Percentiles rank a stretch among this genome's conserved stretches.
Evolutionary conservation across 2,797 vertebrate species (phyloP).

Genomic region (Schizothorax lantsangensis): DNA sequence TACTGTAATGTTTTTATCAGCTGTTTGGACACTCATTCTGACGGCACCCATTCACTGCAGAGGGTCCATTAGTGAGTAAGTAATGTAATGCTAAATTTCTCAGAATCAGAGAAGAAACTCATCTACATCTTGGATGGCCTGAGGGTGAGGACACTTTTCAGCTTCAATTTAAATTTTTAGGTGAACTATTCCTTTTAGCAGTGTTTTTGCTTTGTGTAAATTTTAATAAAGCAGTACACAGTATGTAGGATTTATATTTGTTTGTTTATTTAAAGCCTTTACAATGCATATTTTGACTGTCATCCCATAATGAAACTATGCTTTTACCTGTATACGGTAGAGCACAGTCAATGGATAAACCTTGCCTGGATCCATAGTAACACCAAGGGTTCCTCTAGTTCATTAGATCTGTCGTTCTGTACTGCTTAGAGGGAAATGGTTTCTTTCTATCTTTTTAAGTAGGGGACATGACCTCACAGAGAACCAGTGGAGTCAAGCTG

Average conservation of each 20-base stretch:
- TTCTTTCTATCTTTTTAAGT: neutral
- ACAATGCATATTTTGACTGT: neutral
- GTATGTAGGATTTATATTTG: neutral
- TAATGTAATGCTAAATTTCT: no score
- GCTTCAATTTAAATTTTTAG: no score
- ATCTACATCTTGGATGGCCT: no score
- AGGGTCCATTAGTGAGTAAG: no score
- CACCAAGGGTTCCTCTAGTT: neutral
- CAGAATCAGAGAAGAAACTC: no score
- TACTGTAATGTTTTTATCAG: no score
- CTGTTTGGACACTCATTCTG: no score
- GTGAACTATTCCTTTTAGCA: neutral
- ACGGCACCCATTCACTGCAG: no score
- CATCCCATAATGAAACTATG: neutral
- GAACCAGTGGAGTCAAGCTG: neutral
- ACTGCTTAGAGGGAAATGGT: neutral
- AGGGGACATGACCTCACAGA: conserved; percentile 3
- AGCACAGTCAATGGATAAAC: conserved; percentile 20
- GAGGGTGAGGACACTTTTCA: no score
- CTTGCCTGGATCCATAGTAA: conserved; percentile 13
- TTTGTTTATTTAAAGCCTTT: neutral
- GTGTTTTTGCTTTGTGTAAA: neutral
- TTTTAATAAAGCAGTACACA: neutral
- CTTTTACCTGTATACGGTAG: neutral
- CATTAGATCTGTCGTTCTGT: neutral